These are phyloP conservation scores for Cataglyphis rosenhaueri DNA, from an alignment of 2,888 invertebrate species.

Conservation along the genomic window DNA sequence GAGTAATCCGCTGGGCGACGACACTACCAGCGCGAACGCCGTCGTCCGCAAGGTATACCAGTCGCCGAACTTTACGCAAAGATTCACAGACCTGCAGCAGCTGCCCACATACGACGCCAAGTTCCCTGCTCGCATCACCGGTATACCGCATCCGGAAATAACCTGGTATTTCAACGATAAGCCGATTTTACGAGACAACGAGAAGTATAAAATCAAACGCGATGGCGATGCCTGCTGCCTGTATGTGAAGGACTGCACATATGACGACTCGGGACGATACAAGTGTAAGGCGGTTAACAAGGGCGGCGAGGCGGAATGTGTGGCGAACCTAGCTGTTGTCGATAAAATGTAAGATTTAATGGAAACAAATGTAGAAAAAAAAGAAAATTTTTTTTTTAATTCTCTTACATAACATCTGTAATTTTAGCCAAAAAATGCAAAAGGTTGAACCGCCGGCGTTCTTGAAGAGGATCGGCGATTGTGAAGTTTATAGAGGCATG, in stretches of 20 bases:
- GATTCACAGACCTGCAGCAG: conserved; percentile 90
- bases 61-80: conserved; percentile 93
- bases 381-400: neutral
- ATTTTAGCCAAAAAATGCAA: conserved; percentile 89
- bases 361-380: neutral
- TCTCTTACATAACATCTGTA: conserved; percentile 13
- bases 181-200: conserved; percentile 88
- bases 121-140: conserved; percentile 92
- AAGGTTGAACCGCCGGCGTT: conserved; percentile 94
- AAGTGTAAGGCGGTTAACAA: conserved; percentile 92
- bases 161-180: conserved; percentile 95
- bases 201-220: conserved; percentile 91
- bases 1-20: conserved; percentile 92
- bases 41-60: conserved; percentile 93
- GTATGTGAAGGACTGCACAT: conserved; percentile 90
- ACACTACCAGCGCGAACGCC: conserved; percentile 89
- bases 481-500: conserved; percentile 94
- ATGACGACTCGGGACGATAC: conserved; percentile 91
- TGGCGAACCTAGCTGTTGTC: conserved; percentile 91
- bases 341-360: conserved; percentile 91
- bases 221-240: conserved; percentile 93
- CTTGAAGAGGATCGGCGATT: conserved; percentile 95
- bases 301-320: conserved; percentile 92
- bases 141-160: conserved; percentile 94
- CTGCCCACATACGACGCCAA: conserved; percentile 93